These are phyloP conservation scores for Drosophila pallidifrons DNA, from an alignment of 1,140 invertebrate genomes.

Conservation along the genomic window DNA sequence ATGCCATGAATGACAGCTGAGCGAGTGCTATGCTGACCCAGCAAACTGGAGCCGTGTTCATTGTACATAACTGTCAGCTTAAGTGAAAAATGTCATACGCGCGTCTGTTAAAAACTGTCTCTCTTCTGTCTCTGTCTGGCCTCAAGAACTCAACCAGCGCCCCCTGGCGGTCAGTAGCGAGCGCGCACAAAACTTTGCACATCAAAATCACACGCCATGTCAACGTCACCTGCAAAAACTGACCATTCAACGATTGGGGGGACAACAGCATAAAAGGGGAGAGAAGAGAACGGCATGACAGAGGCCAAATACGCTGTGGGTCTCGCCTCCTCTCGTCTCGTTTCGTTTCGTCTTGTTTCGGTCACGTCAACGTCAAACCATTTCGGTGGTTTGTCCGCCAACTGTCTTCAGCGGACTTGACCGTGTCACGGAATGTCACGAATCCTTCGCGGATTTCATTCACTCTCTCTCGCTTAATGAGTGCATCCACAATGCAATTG, in stretches of 20 bases:
- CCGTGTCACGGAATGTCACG: slow-evolving; percentile 1
- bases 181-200: slow-evolving; percentile 46
- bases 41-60: slow-evolving; percentile 15
- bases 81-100: slow-evolving; percentile 80
- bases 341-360: not conserved
- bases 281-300: not conserved
- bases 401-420: slow-evolving; percentile 2
- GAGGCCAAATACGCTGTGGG: not conserved
- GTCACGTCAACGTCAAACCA: slow-evolving; percentile 9
- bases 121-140: slow-evolving; percentile 22
- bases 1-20: slow-evolving; percentile 71
- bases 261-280: not conserved
- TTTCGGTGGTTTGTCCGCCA: slow-evolving; percentile 19
- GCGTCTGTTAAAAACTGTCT: slow-evolving; percentile 43
- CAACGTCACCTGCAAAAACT: slow-evolving; percentile 54
- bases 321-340: not conserved
- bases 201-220: slow-evolving; percentile 71
- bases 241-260: slow-evolving; percentile 13
- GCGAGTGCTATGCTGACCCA: slow-evolving; percentile 50
- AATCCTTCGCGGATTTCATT: slow-evolving; percentile 16
- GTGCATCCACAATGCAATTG: slow-evolving; percentile 20
- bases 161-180: slow-evolving; percentile 42
- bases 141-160: slow-evolving; percentile 28
- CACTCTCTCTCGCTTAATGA: slow-evolving; percentile 19
- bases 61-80: slow-evolving; percentile 77